Evolutionary conservation across 2,888 invertebrate genomes (phyloP).

Genomic region (Cataglyphis livida): DNA sequence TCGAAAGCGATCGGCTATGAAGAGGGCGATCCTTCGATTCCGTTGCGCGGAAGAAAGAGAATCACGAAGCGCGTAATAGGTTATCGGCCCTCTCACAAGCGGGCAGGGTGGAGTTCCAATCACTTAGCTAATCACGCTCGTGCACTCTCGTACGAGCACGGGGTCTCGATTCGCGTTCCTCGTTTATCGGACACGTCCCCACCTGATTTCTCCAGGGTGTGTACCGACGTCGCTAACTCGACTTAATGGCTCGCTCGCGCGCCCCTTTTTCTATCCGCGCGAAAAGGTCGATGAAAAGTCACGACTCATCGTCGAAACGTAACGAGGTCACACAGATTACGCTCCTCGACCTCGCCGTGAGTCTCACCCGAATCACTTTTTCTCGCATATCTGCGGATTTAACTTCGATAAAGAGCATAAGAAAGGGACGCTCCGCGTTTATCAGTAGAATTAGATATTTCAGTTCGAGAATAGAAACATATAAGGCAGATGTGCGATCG

Average conservation of each 20-base stretch:
- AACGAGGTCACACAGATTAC: slow-evolving; percentile 50
- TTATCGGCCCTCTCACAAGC: slow-evolving; percentile 64
- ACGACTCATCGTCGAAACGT: slow-evolving; percentile 52
- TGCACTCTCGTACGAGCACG: slow-evolving; percentile 57
- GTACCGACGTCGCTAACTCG: slow-evolving; percentile 69
- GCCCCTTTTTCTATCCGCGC: slow-evolving; percentile 51
- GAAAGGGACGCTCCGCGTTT: neutral
- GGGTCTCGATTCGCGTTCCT: slow-evolving; percentile 55
- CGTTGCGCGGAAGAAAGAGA: slow-evolving; percentile 40
- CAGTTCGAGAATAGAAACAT: slow-evolving; percentile 9
- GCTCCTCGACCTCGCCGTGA: slow-evolving; percentile 34
- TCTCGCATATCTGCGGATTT: neutral
- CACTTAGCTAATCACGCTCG: slow-evolving; percentile 82
- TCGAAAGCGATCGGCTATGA: slow-evolving; percentile 20
- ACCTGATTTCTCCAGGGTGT: slow-evolving; percentile 71
- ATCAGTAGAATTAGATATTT: slow-evolving; percentile 21
- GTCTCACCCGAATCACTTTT: slow-evolving; percentile 9
- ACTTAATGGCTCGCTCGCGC: slow-evolving; percentile 66
- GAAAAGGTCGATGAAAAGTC: slow-evolving; percentile 50
- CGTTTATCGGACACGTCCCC: slow-evolving; percentile 71
- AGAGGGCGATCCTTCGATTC: slow-evolving; percentile 38
- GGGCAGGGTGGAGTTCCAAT: slow-evolving; percentile 79
- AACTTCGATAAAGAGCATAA: slow-evolving; percentile 15
- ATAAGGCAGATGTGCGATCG: neutral
- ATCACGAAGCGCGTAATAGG: slow-evolving; percentile 59